phyloP scores from a whole-genome alignment of 2,113 vertebrate genomes.

The Vimba vimba region DNA sequence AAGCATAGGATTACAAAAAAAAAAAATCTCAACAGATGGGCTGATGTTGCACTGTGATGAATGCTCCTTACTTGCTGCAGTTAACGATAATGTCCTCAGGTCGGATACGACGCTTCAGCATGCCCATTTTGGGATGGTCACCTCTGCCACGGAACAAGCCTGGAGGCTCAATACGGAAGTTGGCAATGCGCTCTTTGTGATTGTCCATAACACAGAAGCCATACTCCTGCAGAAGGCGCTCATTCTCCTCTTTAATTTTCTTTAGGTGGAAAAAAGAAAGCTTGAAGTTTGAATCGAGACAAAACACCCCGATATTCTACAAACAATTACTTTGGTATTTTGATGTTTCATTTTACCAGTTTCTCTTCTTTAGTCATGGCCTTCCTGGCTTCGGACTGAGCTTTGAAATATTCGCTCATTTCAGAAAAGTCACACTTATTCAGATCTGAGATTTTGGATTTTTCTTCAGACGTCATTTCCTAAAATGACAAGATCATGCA shows the following conservation, averaged over 20 bases:
- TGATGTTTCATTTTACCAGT: slow-evolving; percentile 76
- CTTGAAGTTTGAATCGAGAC: no score
- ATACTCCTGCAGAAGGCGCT: slow-evolving; percentile 88
- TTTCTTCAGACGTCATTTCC: slow-evolving; percentile 98
- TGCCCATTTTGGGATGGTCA: slow-evolving; percentile 98
- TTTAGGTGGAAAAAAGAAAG: slow-evolving; percentile 52
- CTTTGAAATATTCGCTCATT: slow-evolving; percentile 94
- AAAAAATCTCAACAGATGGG: background rate
- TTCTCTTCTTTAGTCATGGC: slow-evolving; percentile 95
- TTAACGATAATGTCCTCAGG: slow-evolving; percentile 95
- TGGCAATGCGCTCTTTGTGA: slow-evolving; percentile 95
- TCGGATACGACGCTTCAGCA: slow-evolving; percentile 92
- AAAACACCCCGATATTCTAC: no score
- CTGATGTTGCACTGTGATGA: background rate
- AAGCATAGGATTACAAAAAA: background rate
- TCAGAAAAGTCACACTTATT: slow-evolving; percentile 94
- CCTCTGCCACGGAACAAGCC: slow-evolving; percentile 95
- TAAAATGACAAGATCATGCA: slow-evolving; percentile 58
- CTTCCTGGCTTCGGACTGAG: slow-evolving; percentile 92
- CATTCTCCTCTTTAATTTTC: slow-evolving; percentile 97
- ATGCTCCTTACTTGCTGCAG: slow-evolving; percentile 92
- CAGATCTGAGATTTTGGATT: slow-evolving; percentile 84
- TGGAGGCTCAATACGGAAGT: slow-evolving; percentile 96
- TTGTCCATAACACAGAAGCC: slow-evolving; percentile 98
- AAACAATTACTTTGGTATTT: background rate